Evolutionary conservation across 92 coral and sea anemone genomes (phyloP), one percentile per base, ranked within the genome.

Genomic region (Porites rus): DNA sequence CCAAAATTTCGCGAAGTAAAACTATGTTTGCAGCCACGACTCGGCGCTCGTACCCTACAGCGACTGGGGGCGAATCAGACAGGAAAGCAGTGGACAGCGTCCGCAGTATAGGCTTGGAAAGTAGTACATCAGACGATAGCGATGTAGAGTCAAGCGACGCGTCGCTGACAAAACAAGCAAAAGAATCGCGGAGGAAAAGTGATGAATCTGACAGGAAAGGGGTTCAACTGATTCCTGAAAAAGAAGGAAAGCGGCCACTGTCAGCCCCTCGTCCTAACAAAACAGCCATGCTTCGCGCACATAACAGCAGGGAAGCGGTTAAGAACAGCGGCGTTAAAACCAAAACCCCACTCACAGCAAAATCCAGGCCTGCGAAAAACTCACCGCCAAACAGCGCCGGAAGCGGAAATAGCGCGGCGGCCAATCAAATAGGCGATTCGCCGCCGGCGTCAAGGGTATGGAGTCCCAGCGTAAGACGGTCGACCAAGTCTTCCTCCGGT

Each of bases 71-170:
- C 64, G 93, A 90, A 19, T 54, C 71, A 16, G 95, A 92, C 38
- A 87, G 85, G 21, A 88, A 81, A 85, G 65, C 88, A 62, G 79
- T 80, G 13, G 93, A 86, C 13, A 38, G 25, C 28, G n/a, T 58
- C 16, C 68, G 87, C 1, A 65, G 86, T 17, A 78, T 85, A 8
- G 92, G 92, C 9, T 65, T 63, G 31, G 60, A 80, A 8, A 88
- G 96, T 72, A 93, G 96, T 74, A 93, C 96, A 9, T 94, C 96
- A 14, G 96, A 91, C 28, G 96, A 93, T 13, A 93, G 96, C 52
- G 96, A 93, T 51, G 88, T 80, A 28, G 98, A 94, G 8, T 88
- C 80, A 21, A 89, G 87, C 21, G 93, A 87, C 65, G 74, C 80
- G 1, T 89, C 93, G 31, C 80, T 86, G 7, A 88, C 87, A 20